Conservation (phyloP, 2,888 invertebrate species). For the Hoplodrina ambigua region DNA sequence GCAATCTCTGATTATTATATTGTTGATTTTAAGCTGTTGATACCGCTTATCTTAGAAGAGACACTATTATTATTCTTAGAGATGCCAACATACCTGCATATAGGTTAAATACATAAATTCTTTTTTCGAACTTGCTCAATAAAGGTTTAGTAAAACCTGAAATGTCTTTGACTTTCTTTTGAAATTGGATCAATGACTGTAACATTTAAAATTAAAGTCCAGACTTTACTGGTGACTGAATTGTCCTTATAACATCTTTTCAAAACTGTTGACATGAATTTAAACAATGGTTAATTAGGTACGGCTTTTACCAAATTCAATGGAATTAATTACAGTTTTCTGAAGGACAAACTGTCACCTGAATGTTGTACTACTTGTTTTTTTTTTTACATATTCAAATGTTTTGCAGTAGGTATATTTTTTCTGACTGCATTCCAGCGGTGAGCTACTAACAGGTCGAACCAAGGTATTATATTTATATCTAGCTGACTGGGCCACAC, state of each 20-base stretch:
- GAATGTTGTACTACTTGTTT: not conserved
- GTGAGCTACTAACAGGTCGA: not conserved
- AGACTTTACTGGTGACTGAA: slow-evolving; percentile 3
- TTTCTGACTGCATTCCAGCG: not conserved
- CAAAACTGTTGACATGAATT: slow-evolving; percentile 32
- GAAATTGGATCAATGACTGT: slow-evolving; percentile 3
- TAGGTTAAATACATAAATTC: no score
- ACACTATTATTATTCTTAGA: no score
- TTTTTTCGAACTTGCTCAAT: no score
- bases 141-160: not conserved
- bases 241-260: not conserved
- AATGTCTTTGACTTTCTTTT: not conserved
- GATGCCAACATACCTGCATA: no score
- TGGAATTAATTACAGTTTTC: slow-evolving; percentile 17
- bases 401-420: not conserved
- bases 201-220: slow-evolving; percentile 13
- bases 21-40: not conserved
- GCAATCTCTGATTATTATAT: slow-evolving; percentile 10
- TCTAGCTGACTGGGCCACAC: no score
- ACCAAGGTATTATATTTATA: not conserved
- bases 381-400: not conserved
- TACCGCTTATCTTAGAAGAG: not conserved
- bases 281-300: slow-evolving; percentile 45
- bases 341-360: not conserved
- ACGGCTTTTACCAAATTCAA: not conserved